phyloP scores from a whole-genome alignment of 2,888 invertebrate species.

The Hypomecis atomaria region DNA sequence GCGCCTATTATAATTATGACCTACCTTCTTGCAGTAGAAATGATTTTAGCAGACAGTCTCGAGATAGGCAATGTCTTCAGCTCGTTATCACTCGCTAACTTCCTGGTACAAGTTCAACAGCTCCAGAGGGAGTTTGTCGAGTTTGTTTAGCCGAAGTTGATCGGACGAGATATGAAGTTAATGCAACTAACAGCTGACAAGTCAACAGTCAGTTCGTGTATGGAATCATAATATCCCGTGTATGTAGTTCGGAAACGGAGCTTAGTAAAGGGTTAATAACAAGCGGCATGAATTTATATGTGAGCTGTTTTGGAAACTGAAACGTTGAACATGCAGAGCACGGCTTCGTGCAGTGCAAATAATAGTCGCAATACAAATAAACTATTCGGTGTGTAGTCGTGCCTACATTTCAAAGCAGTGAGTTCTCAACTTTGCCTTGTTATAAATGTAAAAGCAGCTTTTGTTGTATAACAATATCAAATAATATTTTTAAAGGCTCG shows the following conservation, averaged over 20 bases:
- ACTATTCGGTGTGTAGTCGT: conserved; percentile 26
- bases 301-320: conserved; percentile 26
- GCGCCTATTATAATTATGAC: conserved; percentile 4
- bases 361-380: conserved; percentile 35
- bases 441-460: background rate
- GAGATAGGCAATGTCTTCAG: conserved; percentile 17
- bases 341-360: conserved; percentile 26
- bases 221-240: conserved; percentile 34
- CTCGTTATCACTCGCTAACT: conserved; percentile 29
- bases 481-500: no score
- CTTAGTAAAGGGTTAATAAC: conserved; percentile 28
- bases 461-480: background rate
- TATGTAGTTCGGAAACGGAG: conserved; percentile 21
- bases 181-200: conserved; percentile 36
- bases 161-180: conserved; percentile 39
- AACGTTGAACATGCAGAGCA: conserved; percentile 21
- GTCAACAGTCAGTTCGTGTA: conserved; percentile 30
- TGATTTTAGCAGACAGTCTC: background rate
- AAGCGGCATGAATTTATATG: conserved; percentile 14
- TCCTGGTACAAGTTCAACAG: conserved; percentile 29
- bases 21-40: background rate
- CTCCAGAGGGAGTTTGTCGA: conserved; percentile 32
- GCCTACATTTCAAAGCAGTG: conserved; percentile 22
- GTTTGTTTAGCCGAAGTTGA: conserved; percentile 42
- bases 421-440: conserved; percentile 9